phyloP scores from a whole-genome alignment of 2,888 invertebrate species.

The Mellilla xanthometata region DNA sequence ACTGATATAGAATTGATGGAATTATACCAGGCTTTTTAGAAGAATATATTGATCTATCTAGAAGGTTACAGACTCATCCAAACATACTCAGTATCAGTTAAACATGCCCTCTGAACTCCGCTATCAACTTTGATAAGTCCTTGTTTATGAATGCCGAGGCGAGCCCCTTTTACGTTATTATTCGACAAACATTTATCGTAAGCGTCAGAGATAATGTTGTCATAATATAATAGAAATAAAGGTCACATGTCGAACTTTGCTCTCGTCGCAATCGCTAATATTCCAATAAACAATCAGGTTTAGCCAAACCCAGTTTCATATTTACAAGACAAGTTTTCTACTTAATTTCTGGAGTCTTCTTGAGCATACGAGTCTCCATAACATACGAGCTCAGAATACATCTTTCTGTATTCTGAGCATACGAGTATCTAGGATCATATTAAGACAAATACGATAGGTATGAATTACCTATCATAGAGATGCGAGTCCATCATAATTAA shows the following conservation, averaged over 20 bases:
- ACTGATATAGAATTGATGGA: constrained; percentile 20
- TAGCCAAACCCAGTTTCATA: no score
- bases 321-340: no score
- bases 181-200: constrained; percentile 15
- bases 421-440: no score
- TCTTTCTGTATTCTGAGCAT: no score
- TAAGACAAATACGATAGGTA: no score
- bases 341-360: no score
- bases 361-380: no score
- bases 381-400: no score
- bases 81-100: neutral
- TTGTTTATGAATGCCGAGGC: constrained; percentile 15
- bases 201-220: constrained; percentile 12
- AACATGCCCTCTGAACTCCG: constrained; percentile 20
- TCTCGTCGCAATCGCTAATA: constrained; percentile 1
- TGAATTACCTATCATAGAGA: no score
- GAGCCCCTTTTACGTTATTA: constrained; percentile 25
- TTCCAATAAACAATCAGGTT: no score
- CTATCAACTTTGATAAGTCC: constrained; percentile 15
- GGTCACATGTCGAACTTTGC: constrained; percentile 15
- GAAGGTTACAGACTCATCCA: constrained; percentile 1
- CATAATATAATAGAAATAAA: constrained; percentile 3
- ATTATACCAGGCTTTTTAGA: constrained; percentile 21
- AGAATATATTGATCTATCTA: constrained; percentile 7
- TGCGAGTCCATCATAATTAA: no score